Evolutionary conservation across 2,888 invertebrate genomes (phyloP), one percentile per base, ranked within the genome.

Genomic region (Hirtodrosophila duncani): DNA sequence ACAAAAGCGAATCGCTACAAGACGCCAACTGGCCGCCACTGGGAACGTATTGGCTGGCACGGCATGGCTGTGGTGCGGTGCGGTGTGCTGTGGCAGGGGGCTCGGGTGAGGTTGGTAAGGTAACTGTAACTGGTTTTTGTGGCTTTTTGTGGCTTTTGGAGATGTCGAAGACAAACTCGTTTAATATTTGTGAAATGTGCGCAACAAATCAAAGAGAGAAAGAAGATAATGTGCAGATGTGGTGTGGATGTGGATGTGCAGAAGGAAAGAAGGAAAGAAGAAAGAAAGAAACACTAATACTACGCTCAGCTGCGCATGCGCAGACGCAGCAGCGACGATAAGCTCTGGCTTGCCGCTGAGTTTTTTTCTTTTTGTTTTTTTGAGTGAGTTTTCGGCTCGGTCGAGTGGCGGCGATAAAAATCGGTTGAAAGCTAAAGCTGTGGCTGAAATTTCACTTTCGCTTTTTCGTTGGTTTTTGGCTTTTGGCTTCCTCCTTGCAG

Each of bases 391-490:
- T 44, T 48, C 26, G 29, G 31, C 29, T 27, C 30, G 27, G 23
- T 26, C 45, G 31, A 34, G 42, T 52, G 34, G 27, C 17, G 39
- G 48, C 43, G 75, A 81, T 81, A 67, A 70, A 80, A 77, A 77
- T 81, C 81, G 58, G 81, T 77, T 56, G 66, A 71, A n/a, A n/a
- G n/a, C n/a, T n/a, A 81, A 83, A 81, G 81, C 82, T 70, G 81
- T 16, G 21, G 50, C 39, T 39, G 52, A 85, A 85, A 84, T 86
- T 86, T 86, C 85, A 86, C 86, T 86, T 86, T 86, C 86, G 84
- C 80, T 86, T 86, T 85, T 79, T 69, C 65, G 52, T 26, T 45
- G 41, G 24, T 33, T 18, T 37, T 24, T 33, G 11, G 24, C 21
- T 33, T 29, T 33, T 45, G 26, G 42, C 39, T 45, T 46, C 31